A percentile compares a stretch with the other conserved stretches of the same genome.
phyloP scores from a whole-genome alignment of 2,113 vertebrate genomes.

The Noctilio leporinus region DNA sequence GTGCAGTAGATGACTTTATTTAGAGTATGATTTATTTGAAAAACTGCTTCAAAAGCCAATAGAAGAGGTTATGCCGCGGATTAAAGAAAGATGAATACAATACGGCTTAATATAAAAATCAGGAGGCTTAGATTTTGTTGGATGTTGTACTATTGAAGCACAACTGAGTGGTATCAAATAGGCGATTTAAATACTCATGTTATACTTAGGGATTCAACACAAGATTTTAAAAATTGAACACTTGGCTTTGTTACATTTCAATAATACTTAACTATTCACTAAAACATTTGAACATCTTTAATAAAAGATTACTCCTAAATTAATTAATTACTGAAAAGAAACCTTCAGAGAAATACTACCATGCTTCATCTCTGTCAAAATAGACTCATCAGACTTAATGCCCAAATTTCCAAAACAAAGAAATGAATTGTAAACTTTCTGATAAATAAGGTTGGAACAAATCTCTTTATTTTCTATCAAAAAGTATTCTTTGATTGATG shows the following conservation, averaged over 20 bases:
- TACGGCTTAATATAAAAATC: not conserved
- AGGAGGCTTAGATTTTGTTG: not conserved
- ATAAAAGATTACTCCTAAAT: not conserved
- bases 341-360: not conserved
- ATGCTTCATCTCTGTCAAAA: not conserved
- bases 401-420: not conserved
- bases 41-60: not conserved
- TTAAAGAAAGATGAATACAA: not conserved
- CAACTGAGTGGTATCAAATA: not conserved
- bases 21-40: not conserved
- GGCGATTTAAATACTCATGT: not conserved
- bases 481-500: not conserved
- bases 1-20: not conserved
- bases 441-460: not conserved
- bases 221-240: not conserved
- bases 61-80: not conserved
- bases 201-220: not conserved
- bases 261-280: not conserved
- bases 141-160: not conserved
- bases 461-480: not conserved
- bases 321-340: slow-evolving; percentile 10
- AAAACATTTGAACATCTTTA: not conserved
- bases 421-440: not conserved
- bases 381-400: not conserved
- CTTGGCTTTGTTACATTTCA: not conserved